Percentiles rank a stretch among this genome's conserved stretches.
phyloP scores from a whole-genome alignment of 2,797 vertebrate species.

The Hylomyscus alleni region DNA sequence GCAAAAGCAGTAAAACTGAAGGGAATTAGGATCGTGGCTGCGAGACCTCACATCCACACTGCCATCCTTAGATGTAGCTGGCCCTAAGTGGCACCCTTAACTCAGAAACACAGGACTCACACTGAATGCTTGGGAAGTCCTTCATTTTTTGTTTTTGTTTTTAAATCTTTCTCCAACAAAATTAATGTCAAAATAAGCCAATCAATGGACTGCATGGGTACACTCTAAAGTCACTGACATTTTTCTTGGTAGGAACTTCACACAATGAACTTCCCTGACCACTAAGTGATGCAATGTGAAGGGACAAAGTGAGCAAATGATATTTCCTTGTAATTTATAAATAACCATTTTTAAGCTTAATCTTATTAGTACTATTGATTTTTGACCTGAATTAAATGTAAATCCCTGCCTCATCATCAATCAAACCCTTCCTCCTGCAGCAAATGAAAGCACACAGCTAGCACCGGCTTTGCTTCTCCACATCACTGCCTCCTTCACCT shows the following conservation, averaged over 20 bases:
- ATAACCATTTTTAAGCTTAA: background rate
- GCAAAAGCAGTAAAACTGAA: conserved; percentile 34
- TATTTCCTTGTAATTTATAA: background rate
- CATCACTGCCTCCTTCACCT: background rate
- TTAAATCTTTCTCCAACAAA: conserved; percentile 75
- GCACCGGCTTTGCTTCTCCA: background rate
- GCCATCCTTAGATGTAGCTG: background rate
- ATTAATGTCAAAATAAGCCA: conserved; percentile 54
- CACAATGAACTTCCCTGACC: background rate
- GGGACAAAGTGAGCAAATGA: background rate
- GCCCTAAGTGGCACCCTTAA: background rate
- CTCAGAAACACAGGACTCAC: background rate
- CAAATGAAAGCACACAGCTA: background rate
- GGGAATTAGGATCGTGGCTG: background rate
- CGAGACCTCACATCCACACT: rapidly evolving
- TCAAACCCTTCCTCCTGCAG: background rate
- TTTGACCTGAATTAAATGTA: background rate
- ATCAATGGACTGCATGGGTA: background rate
- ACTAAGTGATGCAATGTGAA: background rate
- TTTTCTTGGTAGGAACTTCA: conserved; percentile 50
- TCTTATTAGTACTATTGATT: background rate
- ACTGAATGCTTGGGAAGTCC: background rate
- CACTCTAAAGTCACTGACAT: background rate
- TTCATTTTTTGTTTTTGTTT: background rate
- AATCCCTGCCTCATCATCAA: background rate